These are phyloP conservation scores for Spatula clypeata DNA, from an alignment of 2,797 vertebrate genomes.

Conservation along the genomic window DNA sequence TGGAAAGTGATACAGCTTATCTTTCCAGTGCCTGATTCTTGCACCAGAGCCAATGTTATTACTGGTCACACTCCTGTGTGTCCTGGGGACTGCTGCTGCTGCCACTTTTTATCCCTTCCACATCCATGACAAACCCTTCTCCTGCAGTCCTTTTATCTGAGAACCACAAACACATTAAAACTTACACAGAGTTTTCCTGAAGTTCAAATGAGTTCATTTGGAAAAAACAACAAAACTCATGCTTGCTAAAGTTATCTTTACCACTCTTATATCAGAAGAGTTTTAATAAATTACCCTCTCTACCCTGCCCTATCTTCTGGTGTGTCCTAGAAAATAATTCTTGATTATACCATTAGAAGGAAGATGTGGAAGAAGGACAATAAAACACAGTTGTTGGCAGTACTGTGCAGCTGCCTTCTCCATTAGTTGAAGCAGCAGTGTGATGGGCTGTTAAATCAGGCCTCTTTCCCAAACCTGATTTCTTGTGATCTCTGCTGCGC, in stretches of 20 bases:
- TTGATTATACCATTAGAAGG: background rate
- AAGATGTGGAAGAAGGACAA: background rate
- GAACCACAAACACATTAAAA: background rate
- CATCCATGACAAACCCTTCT: background rate
- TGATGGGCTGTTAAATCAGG: background rate
- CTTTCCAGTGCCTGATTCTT: background rate
- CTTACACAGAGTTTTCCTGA: background rate
- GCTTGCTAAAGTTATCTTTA: background rate
- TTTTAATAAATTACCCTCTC: background rate
- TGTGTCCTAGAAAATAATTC: background rate
- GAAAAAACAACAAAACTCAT: background rate
- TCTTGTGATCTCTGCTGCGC: background rate
- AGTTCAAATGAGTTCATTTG: background rate
- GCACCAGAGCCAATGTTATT: background rate
- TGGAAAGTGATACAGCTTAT: background rate
- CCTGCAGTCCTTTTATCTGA: background rate
- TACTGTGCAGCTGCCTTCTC: background rate
- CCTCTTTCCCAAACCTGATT: background rate
- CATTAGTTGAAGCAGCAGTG: background rate
- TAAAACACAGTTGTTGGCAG: background rate
- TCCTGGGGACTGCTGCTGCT: background rate
- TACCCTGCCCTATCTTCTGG: accelerated
- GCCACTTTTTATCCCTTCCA: background rate
- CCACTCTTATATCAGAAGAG: background rate
- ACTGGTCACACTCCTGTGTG: background rate